Base-by-base conservation (phyloP, 2,888 invertebrate genomes). In the Abrostola triplasia region DNA sequence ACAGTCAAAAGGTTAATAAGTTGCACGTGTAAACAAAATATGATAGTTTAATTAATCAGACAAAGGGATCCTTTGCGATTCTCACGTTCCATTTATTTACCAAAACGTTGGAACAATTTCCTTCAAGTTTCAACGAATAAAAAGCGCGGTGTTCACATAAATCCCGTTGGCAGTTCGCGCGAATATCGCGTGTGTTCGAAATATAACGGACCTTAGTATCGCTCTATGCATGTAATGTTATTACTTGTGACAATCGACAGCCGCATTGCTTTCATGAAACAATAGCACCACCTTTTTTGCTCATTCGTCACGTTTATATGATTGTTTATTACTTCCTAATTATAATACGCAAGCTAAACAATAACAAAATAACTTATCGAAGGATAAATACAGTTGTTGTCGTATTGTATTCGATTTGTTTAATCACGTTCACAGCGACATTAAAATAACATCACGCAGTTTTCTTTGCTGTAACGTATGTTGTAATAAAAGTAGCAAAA, bases 131-230 rank as follows among this genome's bases (percentile, higher is more conserved):
- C 37, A 41, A 47, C 57, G 65, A 66, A 47, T 56, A 63, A 66
- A 53, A 67, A 62, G 47, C 61, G 52, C 61, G 63, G 63, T 70
- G 63, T 69, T 72, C 59, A 69, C 69, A 73, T 66, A 69, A 77
- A 79, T 83, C 84, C 85, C 85, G 86, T 88, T 87, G 80, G 59
- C 36, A 55, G 76, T 80, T 84, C 80, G 81, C 81, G 81, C 80
- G 77, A 63, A 80, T 73, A 82, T 89, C 82, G 85, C 86, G 88
- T 88, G 85, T 83, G 83, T 80, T 84, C 84, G 85, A 84, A 79
- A 84, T 81, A 80, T 88, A 87, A 89, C 89, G 86, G 88, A 56
- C 68, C 75, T 55, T 66, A 65, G 71, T 69, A 80, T 79, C 76
- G 68, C 56, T 73, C 58, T 73, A 77, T 71, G 70, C 76, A 75